These are phyloP conservation scores for silkworm (Bombyx mori) DNA, from an alignment of 1,140 invertebrate genomes.

Conservation along the genomic window DNA sequence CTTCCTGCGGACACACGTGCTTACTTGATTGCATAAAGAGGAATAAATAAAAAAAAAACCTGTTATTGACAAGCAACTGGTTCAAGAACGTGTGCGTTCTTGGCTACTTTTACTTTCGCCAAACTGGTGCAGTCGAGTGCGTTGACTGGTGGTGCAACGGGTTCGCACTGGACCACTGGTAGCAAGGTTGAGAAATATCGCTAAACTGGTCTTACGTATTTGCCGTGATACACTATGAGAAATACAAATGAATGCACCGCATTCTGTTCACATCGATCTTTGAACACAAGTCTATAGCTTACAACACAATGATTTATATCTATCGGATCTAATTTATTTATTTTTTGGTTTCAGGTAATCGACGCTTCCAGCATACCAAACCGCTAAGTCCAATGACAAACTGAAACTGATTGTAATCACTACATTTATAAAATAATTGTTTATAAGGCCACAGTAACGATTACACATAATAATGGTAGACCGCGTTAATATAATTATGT, in stretches of 20 bases:
- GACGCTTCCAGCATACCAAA: background rate
- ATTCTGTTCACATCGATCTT: too few species aligned
- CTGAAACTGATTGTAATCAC: too few species aligned
- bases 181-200: constrained; percentile 65
- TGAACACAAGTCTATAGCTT: background rate
- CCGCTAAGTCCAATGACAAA: too few species aligned
- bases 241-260: constrained; percentile 6
- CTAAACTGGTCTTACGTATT: constrained; percentile 31
- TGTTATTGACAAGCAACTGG: background rate
- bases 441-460: background rate
- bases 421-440: too few species aligned
- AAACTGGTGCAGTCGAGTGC: constrained; percentile 39
- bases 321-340: background rate
- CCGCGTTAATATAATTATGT: constrained; percentile 14
- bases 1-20: constrained; percentile 2
- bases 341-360: constrained; percentile 2
- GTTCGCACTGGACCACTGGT: constrained; percentile 43
- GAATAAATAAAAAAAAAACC: background rate
- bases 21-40: constrained; percentile 7
- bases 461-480: constrained; percentile 4
- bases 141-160: constrained; percentile 38
- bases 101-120: constrained; percentile 54
- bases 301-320: background rate
- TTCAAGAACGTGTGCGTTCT: constrained; percentile 21
- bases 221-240: constrained; percentile 20